Conservation (phyloP, 2,888 invertebrate genomes). For the Xiphydria camelus region DNA sequence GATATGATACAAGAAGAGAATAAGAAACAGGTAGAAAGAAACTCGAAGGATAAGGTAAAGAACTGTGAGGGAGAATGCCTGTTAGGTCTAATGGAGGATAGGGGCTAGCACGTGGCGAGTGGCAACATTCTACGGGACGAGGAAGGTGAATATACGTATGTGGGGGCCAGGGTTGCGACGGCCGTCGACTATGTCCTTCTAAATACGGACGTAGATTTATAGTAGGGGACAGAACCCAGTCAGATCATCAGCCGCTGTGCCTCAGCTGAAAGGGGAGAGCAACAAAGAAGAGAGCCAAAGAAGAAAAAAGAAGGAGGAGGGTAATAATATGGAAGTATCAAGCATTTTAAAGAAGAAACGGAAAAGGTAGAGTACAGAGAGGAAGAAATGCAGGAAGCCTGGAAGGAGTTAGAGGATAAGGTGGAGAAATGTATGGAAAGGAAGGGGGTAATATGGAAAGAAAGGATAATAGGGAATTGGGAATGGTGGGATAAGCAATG, state of each 20-base stretch:
- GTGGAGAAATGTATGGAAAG: neutral
- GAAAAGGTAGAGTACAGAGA: neutral
- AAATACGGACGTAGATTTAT: too few relatives aligned
- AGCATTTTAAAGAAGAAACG: neutral
- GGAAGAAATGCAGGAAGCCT: neutral
- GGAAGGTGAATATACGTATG: conserved; percentile 17
- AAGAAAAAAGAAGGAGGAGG: neutral
- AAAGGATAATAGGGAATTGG: neutral
- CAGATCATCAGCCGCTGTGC: too few relatives aligned
- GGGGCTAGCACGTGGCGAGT: conserved; percentile 20
- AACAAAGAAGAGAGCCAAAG: neutral
- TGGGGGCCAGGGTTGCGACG: conserved; percentile 10
- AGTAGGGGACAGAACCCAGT: too few relatives aligned
- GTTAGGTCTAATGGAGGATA: conserved; percentile 4
- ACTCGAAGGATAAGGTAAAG: conserved; percentile 15
- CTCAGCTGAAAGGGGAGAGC: too few relatives aligned
- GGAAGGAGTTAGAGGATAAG: neutral
- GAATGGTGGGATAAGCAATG: neutral
- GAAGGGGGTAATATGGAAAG: neutral
- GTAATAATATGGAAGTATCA: neutral
- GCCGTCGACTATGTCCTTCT: conserved; percentile 16
- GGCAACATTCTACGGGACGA: conserved; percentile 13
- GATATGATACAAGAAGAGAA: too few relatives aligned
- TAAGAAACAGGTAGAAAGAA: conserved; percentile 1
- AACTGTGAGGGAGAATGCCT: conserved; percentile 15